A percentile compares a stretch with the other conserved stretches of the same genome.
Evolutionary conservation across 2,113 vertebrate genomes (phyloP).

Genomic region (Neodon shergylaensis): DNA sequence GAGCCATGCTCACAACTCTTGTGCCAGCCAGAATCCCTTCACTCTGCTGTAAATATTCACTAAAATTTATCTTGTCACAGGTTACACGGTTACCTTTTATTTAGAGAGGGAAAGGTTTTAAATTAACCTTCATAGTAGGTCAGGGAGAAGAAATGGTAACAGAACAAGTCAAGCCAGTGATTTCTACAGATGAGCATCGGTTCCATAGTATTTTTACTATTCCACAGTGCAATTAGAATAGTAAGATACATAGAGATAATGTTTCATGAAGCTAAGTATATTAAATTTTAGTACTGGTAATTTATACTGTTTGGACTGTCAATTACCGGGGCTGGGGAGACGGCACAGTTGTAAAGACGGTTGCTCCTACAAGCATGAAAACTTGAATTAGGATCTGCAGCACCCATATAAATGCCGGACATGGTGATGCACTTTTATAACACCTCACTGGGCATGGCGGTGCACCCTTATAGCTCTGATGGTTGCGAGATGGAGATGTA

Average conservation of each 20-base stretch:
- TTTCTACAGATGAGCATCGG: background rate
- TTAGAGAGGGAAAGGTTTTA: conserved; percentile 5
- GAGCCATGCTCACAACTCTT: background rate
- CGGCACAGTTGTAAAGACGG: background rate
- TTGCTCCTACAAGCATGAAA: background rate
- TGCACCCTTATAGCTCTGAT: background rate
- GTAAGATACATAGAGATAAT: background rate
- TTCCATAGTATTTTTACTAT: background rate
- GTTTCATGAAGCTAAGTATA: conserved; percentile 20
- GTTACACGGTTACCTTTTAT: conserved; percentile 18
- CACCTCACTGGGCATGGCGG: background rate
- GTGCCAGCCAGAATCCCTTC: background rate
- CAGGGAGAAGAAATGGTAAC: background rate
- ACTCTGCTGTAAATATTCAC: background rate
- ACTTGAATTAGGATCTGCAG: background rate
- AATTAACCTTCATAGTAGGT: background rate
- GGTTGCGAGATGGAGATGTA: background rate
- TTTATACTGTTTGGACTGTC: background rate
- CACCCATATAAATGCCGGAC: no score
- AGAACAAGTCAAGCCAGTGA: background rate
- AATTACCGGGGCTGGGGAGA: background rate
- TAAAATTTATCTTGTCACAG: conserved; percentile 7
- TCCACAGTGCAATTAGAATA: background rate
- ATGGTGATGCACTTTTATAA: no score
- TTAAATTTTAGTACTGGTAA: background rate